phyloP scores from a whole-genome alignment of 2,888 invertebrate genomes.

The Microctonus hyperodae region DNA sequence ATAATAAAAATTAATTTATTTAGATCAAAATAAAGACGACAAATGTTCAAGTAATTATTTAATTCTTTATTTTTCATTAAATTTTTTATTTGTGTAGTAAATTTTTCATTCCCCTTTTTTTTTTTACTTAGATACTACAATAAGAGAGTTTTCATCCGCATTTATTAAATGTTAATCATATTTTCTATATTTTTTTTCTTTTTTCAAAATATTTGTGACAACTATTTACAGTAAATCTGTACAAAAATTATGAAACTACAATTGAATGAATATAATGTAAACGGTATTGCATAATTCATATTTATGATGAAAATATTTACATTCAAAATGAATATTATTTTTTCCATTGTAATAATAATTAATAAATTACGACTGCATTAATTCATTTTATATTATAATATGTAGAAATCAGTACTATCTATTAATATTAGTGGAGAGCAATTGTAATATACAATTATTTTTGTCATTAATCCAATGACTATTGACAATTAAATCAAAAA shows the following conservation, averaged over 20 bases:
- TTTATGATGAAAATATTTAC: slow-evolving; percentile 13
- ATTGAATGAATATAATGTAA: slow-evolving; percentile 1
- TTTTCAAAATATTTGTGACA: slow-evolving; percentile 42
- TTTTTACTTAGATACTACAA: background rate
- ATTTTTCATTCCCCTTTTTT: background rate
- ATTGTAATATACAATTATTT: slow-evolving; percentile 46
- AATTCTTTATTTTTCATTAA: background rate
- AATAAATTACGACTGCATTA: slow-evolving; percentile 12
- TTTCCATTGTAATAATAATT: slow-evolving; percentile 5
- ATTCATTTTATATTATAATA: slow-evolving; percentile 31
- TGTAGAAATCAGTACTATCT: slow-evolving; percentile 38
- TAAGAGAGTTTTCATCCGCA: background rate
- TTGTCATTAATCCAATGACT: slow-evolving; percentile 23
- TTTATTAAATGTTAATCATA: too few relatives aligned
- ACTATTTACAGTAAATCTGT: slow-evolving; percentile 51
- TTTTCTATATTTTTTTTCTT: too few relatives aligned
- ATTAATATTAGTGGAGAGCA: slow-evolving; percentile 39
- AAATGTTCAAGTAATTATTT: background rate
- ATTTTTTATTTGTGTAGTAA: background rate
- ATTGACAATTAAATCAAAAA: slow-evolving; percentile 13
- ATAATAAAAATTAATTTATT: slow-evolving; percentile 1
- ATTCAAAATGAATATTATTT: background rate
- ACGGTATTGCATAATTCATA: background rate
- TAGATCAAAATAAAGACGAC: background rate
- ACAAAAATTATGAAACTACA: slow-evolving; percentile 53